phyloP scores from a whole-genome alignment of 2,113 vertebrate genomes.

The Lepidothrix coronata region DNA sequence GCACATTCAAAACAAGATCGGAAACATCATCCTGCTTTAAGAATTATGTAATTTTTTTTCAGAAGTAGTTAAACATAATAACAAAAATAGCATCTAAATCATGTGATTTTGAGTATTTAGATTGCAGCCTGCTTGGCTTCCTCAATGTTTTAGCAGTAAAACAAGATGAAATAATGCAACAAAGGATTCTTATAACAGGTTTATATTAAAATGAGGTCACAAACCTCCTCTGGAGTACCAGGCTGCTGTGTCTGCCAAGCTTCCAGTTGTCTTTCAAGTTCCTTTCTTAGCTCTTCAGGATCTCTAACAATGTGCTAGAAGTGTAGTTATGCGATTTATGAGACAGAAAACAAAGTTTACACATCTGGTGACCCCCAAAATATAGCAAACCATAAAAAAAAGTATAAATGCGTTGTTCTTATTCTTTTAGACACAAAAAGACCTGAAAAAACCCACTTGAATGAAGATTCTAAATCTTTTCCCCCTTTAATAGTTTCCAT shows the following conservation, averaged over 20 bases:
- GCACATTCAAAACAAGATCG: not conserved
- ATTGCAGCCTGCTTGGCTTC: not conserved
- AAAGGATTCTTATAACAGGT: not conserved
- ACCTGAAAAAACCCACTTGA: not conserved
- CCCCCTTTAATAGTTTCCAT: not conserved
- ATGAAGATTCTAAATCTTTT: not conserved
- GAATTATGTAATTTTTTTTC: not conserved
- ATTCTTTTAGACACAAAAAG: not conserved
- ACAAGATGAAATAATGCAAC: not conserved
- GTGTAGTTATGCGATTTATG: not conserved
- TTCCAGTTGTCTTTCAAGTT: slow-evolving; percentile 92
- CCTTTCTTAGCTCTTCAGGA: slow-evolving; percentile 83
- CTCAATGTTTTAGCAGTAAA: not conserved
- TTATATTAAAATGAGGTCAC: slow-evolving; percentile 10
- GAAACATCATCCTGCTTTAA: not conserved
- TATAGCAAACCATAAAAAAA: not conserved
- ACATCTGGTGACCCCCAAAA: not conserved
- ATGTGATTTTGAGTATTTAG: not conserved
- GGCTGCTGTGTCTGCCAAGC: slow-evolving; percentile 82
- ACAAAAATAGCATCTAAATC: not conserved
- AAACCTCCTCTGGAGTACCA: slow-evolving; percentile 85
- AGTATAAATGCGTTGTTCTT: not conserved
- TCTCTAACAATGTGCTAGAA: slow-evolving; percentile 78
- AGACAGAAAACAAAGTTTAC: not conserved
- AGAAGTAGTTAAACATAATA: not conserved